These are phyloP conservation scores for Andrena camellia DNA, from an alignment of 2,888 invertebrate genomes.

Conservation along the genomic window DNA sequence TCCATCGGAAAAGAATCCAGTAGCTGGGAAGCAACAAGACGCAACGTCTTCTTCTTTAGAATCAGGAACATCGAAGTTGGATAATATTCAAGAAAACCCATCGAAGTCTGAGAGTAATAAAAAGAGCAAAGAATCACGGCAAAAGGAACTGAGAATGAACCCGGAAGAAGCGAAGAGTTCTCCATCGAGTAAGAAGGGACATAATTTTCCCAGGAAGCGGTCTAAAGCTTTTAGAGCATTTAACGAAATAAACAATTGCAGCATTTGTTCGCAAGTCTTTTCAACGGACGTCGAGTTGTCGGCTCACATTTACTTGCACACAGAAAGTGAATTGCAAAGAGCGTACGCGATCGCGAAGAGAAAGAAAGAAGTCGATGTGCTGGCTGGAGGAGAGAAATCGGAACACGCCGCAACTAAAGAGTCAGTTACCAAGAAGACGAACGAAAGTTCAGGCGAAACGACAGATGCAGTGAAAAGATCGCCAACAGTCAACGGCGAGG, in stretches of 20 bases:
- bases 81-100: background rate
- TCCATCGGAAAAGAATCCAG: background rate
- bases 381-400: background rate
- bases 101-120: background rate
- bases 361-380: background rate
- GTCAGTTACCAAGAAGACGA: background rate
- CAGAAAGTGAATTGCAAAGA: slow-evolving; percentile 72
- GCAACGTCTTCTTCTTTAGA: background rate
- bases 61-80: background rate
- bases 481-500: background rate
- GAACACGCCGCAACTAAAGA: background rate
- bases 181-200: background rate
- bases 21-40: background rate
- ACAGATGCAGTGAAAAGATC: background rate
- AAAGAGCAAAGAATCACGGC: background rate
- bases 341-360: slow-evolving; percentile 65
- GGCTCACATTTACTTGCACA: slow-evolving; percentile 77
- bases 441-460: background rate
- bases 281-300: slow-evolving; percentile 67
- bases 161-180: background rate
- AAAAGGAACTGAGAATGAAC: background rate
- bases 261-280: slow-evolving; percentile 72
- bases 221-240: background rate
- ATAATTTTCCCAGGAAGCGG: background rate
- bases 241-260: slow-evolving; percentile 62